Evolutionary conservation across 2,888 invertebrate genomes (phyloP).

Genomic region (Lycaena phlaeas): DNA sequence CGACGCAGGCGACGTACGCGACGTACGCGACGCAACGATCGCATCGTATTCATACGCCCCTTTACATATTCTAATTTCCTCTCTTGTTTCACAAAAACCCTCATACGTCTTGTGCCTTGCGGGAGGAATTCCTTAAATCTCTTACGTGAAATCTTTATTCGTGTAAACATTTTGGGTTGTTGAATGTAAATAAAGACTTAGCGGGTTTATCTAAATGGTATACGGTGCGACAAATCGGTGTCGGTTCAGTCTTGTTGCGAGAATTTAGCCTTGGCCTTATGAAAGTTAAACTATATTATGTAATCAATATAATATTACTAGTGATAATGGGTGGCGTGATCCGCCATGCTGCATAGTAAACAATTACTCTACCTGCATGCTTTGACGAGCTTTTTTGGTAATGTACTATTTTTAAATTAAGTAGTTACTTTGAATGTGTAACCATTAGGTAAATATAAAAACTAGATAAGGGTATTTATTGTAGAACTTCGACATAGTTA

Average conservation of each 20-base stretch:
- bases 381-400: constrained; percentile 73
- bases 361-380: constrained; percentile 70
- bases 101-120: constrained; percentile 66
- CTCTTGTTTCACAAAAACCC: constrained; percentile 30
- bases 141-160: constrained; percentile 16
- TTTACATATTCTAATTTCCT: constrained; percentile 15
- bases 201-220: constrained; percentile 19
- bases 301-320: constrained; percentile 63
- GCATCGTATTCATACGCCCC: constrained; percentile 27
- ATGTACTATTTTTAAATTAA: constrained; percentile 70
- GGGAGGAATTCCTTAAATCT: constrained; percentile 23
- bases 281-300: constrained; percentile 63
- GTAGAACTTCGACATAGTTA: constrained; percentile 63
- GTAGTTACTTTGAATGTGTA: constrained; percentile 69
- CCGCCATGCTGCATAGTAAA: constrained; percentile 65
- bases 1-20: constrained; percentile 12
- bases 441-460: constrained; percentile 63
- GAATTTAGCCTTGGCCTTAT: constrained; percentile 74
- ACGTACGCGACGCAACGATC: constrained; percentile 20
- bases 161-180: constrained; percentile 9
- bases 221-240: constrained; percentile 54
- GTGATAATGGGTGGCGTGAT: constrained; percentile 45
- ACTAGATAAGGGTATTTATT: constrained; percentile 71
- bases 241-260: constrained; percentile 67
- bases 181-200: constrained; percentile 9